Evolutionary conservation across 2,797 vertebrate species (phyloP).

Genomic region (Myotis pilosus): DNA sequence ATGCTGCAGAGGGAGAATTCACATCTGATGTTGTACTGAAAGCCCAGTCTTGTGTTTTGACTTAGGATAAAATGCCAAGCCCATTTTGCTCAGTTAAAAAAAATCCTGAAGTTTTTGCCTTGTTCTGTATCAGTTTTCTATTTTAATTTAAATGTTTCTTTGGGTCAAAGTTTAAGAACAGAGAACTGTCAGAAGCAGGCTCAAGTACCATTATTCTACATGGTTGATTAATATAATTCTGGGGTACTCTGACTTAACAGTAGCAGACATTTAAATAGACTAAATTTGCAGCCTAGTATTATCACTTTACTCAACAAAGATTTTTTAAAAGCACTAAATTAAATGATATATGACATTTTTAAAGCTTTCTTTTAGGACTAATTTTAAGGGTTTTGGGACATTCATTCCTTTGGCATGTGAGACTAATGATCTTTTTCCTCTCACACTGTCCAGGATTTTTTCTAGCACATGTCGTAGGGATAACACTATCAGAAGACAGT

Average conservation of each 20-base stretch:
- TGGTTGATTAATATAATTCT: constrained; percentile 28
- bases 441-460: constrained; percentile 39
- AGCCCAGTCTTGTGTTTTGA: constrained; percentile 62
- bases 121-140: constrained; percentile 44
- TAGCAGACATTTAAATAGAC: constrained; percentile 33
- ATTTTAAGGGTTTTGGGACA: constrained; percentile 38
- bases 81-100: constrained; percentile 67
- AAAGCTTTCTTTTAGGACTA: constrained; percentile 11
- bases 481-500: constrained; percentile 45
- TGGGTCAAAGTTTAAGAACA: background rate
- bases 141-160: constrained; percentile 53
- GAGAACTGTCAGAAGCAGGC: background rate
- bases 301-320: constrained; percentile 22
- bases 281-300: background rate
- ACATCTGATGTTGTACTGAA: constrained; percentile 74
- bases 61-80: constrained; percentile 67
- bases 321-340: background rate
- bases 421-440: constrained; percentile 35
- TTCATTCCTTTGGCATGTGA: constrained; percentile 45
- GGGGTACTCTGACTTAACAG: background rate
- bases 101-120: constrained; percentile 6
- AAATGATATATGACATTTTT: constrained; percentile 47
- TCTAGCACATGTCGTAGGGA: constrained; percentile 14
- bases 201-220: background rate
- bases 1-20: constrained; percentile 96